Base-by-base conservation (phyloP, 2,888 invertebrate species). In the Frankliniella intonsa region DNA sequence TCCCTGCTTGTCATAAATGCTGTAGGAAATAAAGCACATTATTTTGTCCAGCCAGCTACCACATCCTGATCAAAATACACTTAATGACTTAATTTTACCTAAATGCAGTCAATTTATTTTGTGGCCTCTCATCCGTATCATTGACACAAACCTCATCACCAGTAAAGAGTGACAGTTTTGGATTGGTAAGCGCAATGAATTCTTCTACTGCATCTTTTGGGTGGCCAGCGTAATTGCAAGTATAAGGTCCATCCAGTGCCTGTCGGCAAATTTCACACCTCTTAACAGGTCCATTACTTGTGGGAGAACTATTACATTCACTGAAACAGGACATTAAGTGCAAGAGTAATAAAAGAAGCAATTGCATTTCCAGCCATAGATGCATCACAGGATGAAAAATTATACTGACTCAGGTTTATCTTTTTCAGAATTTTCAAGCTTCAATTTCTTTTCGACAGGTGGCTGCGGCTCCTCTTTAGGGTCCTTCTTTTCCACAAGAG, bases 121-220 rank as follows among this genome's bases (percentile, higher is more conserved):
- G 90, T 0, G 92, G 92, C 82, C 90, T 86, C 83, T 90, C 90
- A 86, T 92, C 91, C 81, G 89, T 88, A 83, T 90, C 89, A 84
- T 89, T 86, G 80, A 90, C 85, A 83, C 85, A 86, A 25, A 88
- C 88, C 85, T 92, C 92, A 81, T 91, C 89, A 85, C 94, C 94
- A 84, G 92, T 92, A 85, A 93, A 93, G 83, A 95, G 88, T 25
- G 93, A 91, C 83, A 95, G 88, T 87, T 91, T 92, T 69, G 94
- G 92, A 89, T 94, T 92, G 19, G 92, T 94, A 83, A 95, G 89
- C 27, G 94, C 93, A 83, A 94, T 90, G 86, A 91, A 93, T 88
- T 95, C 95, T 86, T 95, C 94, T 80, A 92, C 91, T 81, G 95
- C 92, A 87, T 93, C 90, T 85, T 92, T 92, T 80, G 94, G 93